Base-by-base conservation (phyloP, 2,113 vertebrate genomes). In the Microtus oregoni region DNA sequence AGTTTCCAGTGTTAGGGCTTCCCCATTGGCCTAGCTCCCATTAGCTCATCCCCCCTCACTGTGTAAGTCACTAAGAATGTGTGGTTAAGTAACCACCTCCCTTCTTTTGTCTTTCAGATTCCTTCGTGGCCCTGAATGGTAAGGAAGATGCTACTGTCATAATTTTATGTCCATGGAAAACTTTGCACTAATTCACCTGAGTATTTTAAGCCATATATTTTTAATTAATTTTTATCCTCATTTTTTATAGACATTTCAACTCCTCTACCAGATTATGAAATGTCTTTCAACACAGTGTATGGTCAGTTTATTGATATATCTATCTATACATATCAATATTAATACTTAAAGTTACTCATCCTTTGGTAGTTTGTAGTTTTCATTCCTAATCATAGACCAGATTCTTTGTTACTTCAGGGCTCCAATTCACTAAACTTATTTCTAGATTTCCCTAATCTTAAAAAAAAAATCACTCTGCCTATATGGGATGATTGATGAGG, bases 91-190 rank as follows among this genome's bases (percentile, higher is more conserved):
- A 98, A 99, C 97, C 14, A 44, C 96, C 97, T 98, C 96, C 87
- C 98, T 90, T 92, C 96, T 97, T 99, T 98, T 99, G 91, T 93
- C 98, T 99, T 99, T 96, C 98, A 99, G 99, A 99, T 99, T 99
- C 99, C 98, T 99, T 99, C 98, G 99, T 99, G 99, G 99, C 99
- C 61, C 98, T 99, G 98, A 99, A 99, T 98, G 99, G 99, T 99
- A 99, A 99, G 99, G 97, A 99, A 97, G 95, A 97, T 96, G 94
- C 92, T 97, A 97, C 94, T 98, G 96, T 97, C 79, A 15, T 97
- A 96, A 96, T 97, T 98, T 98, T 95, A 95, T 97, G 96, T 95
- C 70, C 91, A 89, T 85, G n/a, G 72, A 97, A 98, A 96, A 86
- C 81, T 89, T 98, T 97, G 96, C 96, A 97, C 89, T 98, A 95